phyloP scores from a whole-genome alignment of 2,888 invertebrate species.

The Leptura quadrifasciata region DNA sequence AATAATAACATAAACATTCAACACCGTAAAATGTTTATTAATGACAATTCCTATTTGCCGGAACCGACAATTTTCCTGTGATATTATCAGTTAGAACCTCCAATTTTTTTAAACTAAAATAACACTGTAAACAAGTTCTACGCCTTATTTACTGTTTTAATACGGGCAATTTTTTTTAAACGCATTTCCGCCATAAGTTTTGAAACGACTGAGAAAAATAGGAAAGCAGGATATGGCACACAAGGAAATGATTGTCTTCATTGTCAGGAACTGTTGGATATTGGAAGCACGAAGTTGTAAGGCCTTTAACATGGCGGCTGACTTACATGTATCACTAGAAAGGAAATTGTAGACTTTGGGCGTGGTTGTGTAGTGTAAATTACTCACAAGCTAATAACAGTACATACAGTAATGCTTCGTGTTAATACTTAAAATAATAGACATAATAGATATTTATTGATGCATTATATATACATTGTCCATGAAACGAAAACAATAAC shows the following conservation, averaged over 20 bases:
- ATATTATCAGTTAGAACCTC: not conserved
- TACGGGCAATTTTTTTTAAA: not conserved
- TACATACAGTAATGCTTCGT: too few relatives aligned
- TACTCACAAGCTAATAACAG: too few relatives aligned
- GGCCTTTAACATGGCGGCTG: not conserved
- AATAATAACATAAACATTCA: not conserved
- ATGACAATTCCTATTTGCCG: not conserved
- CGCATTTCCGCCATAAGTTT: not conserved
- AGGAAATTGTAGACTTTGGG: not conserved
- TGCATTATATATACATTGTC: too few relatives aligned
- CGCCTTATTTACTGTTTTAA: not conserved
- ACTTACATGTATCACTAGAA: not conserved
- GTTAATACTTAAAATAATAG: too few relatives aligned
- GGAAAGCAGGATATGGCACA: not conserved
- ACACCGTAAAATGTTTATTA: not conserved
- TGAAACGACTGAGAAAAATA: not conserved
- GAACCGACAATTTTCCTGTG: not conserved
- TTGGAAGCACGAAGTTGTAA: not conserved
- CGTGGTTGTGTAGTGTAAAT: not conserved
- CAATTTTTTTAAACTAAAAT: not conserved
- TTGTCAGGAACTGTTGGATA: not conserved
- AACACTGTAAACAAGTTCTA: not conserved
- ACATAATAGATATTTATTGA: too few relatives aligned
- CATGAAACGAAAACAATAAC: too few relatives aligned
- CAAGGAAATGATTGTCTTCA: constrained; percentile 3